Percentiles rank a stretch among this genome's conserved stretches.
Evolutionary conservation across 2,113 vertebrate species (phyloP).

Genomic region (Notothenia rossii): DNA sequence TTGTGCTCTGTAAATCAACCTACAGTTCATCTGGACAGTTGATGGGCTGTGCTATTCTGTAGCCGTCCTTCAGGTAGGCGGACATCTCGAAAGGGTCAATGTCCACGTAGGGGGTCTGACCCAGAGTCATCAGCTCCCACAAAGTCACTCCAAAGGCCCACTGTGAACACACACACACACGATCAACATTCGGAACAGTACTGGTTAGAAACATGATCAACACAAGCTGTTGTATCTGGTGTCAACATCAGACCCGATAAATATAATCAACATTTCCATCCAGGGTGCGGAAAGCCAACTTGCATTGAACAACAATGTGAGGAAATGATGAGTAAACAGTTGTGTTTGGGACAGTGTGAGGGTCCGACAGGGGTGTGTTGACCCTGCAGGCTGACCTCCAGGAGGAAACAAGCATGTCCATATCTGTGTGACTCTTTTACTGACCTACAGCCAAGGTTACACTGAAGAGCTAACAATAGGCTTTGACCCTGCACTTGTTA

Average conservation of each 20-base stretch:
- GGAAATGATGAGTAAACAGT: slow-evolving; percentile 70
- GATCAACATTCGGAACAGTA: too few species aligned
- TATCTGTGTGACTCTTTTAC: not conserved
- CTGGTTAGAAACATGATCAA: not conserved
- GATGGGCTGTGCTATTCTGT: slow-evolving; percentile 98
- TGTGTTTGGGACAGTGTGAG: not conserved
- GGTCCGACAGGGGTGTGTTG: not conserved
- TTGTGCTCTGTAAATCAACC: slow-evolving; percentile 65
- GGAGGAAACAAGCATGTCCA: slow-evolving; percentile 2
- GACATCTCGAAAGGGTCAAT: slow-evolving; percentile 99
- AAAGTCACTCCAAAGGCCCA: slow-evolving; percentile 98
- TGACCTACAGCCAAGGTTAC: not conserved
- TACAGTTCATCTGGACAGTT: slow-evolving; percentile 99
- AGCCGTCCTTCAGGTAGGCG: slow-evolving; percentile 97
- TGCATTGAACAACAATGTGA: slow-evolving; percentile 67
- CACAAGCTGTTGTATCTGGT: not conserved
- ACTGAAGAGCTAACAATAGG: not conserved
- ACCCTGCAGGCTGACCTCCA: slow-evolving; percentile 3
- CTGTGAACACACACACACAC: slow-evolving; percentile 75
- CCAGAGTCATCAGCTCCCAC: slow-evolving; percentile 99
- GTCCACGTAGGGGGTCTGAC: slow-evolving; percentile 97
- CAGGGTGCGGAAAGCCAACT: slow-evolving; percentile 10
- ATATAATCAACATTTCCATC: not conserved
- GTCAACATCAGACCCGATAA: slow-evolving; percentile 24
- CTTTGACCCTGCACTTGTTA: not conserved